A percentile compares a stretch with the other conserved stretches of the same genome.
Evolutionary conservation across 2,113 vertebrate genomes (phyloP).

Genomic region (Cephalopterus ornatus): DNA sequence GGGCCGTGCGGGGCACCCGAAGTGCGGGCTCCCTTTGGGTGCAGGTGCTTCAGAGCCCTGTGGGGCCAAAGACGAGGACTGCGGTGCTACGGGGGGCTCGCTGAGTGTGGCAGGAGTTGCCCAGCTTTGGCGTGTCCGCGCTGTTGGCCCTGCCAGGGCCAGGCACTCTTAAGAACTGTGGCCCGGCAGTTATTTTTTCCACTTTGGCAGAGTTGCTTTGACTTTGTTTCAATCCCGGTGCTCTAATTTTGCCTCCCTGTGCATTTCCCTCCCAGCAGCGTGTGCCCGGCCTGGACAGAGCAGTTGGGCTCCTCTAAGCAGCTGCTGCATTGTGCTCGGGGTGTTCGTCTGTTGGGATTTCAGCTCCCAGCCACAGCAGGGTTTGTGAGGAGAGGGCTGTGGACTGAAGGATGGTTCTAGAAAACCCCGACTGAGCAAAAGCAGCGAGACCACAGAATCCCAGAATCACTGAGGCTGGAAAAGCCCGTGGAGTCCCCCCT

Average conservation of each 20-base stretch:
- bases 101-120: fast-evolving
- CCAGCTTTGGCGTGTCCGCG: fast-evolving
- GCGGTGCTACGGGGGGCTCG: background rate
- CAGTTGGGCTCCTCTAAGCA: background rate
- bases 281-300: background rate
- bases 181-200: background rate
- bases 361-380: background rate
- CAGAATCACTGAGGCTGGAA: background rate
- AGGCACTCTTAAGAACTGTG: background rate
- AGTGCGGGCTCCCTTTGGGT: background rate
- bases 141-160: fast-evolving
- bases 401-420: background rate
- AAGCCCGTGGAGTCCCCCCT: background rate
- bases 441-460: background rate
- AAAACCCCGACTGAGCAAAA: background rate
- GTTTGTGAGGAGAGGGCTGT: background rate
- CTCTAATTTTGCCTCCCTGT: background rate
- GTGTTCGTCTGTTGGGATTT: background rate
- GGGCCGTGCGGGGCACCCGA: background rate
- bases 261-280: background rate
- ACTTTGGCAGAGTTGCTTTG: background rate
- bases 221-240: background rate
- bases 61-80: fast-evolving
- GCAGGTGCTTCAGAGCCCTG: background rate
- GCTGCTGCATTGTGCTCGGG: fast-evolving